Evolutionary conservation across 2,888 invertebrate genomes (phyloP), one percentile per base, ranked within the genome.

Genomic region (Drosophila recens): DNA sequence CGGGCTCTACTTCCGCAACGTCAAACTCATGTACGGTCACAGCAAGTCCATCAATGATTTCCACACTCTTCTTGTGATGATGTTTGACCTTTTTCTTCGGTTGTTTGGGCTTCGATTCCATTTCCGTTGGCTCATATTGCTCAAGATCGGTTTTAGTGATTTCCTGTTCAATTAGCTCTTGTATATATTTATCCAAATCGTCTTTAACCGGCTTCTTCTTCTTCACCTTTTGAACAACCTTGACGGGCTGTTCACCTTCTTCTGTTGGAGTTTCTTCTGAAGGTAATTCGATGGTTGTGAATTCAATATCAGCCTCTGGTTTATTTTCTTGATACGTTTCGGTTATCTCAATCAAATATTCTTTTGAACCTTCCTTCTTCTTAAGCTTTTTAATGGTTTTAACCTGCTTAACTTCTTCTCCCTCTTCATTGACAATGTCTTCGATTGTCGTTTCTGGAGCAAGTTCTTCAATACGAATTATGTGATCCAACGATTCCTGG

Each of bases 321-420:
- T 92, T 89, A 5, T 90, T 91, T 62, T 93, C 92, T 74, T 93
- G 90, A 73, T 93, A 89, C 0, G 92, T 90, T 8, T 92, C 92
- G 0, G 90, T 82, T 45, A 93, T 90, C 84, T 91, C 90, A 20
- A 90, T 90, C 3, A 91, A 69, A 77, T 92, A 92, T 68, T 93
- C 91, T 67, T 93, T 92, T 74, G 89, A 88, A 3, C 92, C 90
- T 68, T 91, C 90, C 15, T 86, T 90, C 71, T 92, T 93, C 71
- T 91, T 93, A 11, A 92, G 82, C 68, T 90, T 85, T 65, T 91
- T 89, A 49, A 79, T 90, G 23, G 89, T 90, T 43, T 75, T 92
- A 82, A 78, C 92, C 88, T 77, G 89, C 88, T 69, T 90, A 80
- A 86, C 91, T 80, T 69, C 75, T 62, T 91, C 82, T 4, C 90